Percentiles rank a stretch among this genome's conserved stretches.
phyloP scores from a whole-genome alignment of 2,888 invertebrate species.

The Callosobruchus maculatus region DNA sequence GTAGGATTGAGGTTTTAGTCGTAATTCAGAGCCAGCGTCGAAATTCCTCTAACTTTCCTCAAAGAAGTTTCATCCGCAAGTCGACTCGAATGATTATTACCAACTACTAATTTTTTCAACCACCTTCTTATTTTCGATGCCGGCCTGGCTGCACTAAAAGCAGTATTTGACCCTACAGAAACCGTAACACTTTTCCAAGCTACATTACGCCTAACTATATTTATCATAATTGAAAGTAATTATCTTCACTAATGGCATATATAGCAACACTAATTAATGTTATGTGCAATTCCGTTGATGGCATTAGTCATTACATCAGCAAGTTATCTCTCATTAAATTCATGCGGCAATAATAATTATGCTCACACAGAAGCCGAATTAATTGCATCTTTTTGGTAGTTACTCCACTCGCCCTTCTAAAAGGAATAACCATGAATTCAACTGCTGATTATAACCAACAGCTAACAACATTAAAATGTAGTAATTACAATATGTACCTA shows the following conservation, averaged over 20 bases:
- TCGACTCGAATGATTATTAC: too few relatives aligned
- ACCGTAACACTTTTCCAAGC: not conserved
- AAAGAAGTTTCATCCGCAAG: too few relatives aligned
- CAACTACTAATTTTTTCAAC: too few relatives aligned
- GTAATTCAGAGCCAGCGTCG: too few relatives aligned
- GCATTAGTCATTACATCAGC: not conserved
- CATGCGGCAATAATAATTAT: not conserved
- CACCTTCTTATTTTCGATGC: too few relatives aligned
- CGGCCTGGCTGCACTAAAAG: too few relatives aligned
- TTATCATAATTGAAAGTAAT: not conserved
- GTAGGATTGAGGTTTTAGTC: too few relatives aligned
- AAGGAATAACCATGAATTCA: not conserved
- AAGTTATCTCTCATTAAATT: not conserved
- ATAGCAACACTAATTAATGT: not conserved
- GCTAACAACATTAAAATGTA: not conserved
- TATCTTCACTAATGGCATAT: not conserved
- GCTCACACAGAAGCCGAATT: not conserved
- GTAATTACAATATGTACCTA: too few relatives aligned
- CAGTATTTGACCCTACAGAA: not conserved
- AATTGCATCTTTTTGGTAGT: not conserved
- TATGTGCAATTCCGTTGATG: not conserved
- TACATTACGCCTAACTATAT: not conserved
- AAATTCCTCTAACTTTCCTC: too few relatives aligned
- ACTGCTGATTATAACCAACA: not conserved
- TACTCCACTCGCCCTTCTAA: not conserved